Conservation (phyloP, 2,888 invertebrate genomes). For the Ypsolopha sequella region DNA sequence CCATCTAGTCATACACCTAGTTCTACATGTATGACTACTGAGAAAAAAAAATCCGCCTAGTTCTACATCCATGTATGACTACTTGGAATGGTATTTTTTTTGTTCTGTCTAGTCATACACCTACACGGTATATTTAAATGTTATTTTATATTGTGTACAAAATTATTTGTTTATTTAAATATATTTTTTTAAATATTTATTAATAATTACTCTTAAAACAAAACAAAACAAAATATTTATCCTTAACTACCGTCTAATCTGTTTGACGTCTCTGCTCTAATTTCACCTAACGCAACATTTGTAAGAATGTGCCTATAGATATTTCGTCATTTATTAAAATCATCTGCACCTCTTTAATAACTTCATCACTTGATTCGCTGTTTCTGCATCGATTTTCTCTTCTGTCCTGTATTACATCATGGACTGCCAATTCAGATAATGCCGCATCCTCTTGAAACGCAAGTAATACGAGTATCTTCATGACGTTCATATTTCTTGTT, state of each 20-base stretch:
- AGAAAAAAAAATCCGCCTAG: too few species aligned
- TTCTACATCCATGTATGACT: constrained; percentile 1
- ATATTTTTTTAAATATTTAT: neutral
- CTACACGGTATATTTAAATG: neutral
- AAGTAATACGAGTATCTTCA: constrained; percentile 3
- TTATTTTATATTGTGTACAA: neutral
- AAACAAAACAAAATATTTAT: neutral
- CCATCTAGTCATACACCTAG: too few species aligned
- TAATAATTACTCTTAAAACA: neutral
- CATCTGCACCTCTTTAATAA: neutral
- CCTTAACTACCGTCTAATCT: neutral
- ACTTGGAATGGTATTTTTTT: constrained; percentile 1
- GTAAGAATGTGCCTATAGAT: neutral
- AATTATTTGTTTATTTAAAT: neutral
- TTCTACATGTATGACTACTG: too few species aligned
- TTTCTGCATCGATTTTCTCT: constrained; percentile 1
- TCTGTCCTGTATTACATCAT: constrained; percentile 2
- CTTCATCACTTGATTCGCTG: neutral
- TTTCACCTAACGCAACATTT: neutral
- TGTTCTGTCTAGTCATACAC: neutral
- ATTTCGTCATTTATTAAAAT: neutral
- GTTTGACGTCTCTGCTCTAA: neutral
- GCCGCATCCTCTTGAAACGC: constrained; percentile 1
- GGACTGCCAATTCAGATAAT: constrained; percentile 2
- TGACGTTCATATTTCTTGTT: constrained; percentile 2